Evolutionary conservation across 1,140 invertebrate species (phyloP).

Genomic region (Stenopsyche tienmushanensis): DNA sequence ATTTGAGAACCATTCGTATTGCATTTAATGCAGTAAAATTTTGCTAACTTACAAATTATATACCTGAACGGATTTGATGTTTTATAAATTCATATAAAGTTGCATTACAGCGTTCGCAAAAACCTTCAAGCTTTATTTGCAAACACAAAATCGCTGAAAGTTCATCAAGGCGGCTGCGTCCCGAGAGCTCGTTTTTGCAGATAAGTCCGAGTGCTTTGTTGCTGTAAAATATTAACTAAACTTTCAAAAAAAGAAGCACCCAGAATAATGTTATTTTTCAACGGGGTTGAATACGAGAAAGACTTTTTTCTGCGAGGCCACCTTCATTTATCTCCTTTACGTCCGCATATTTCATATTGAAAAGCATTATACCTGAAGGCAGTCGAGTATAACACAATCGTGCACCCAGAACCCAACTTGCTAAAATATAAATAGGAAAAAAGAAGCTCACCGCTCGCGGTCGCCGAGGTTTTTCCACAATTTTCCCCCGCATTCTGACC

Average conservation of each 20-base stretch:
- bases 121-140: conserved; percentile 19
- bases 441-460: not conserved
- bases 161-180: conserved; percentile 4
- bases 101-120: conserved; percentile 9
- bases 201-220: conserved; percentile 22
- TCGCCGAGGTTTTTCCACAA: conserved; percentile 12
- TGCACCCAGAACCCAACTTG: conserved; percentile 11
- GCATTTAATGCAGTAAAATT: too few relatives aligned
- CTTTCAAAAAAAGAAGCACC: conserved; percentile 15
- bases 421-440: conserved; percentile 6
- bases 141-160: conserved; percentile 7
- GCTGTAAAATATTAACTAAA: conserved; percentile 31
- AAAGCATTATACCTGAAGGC: conserved; percentile 29
- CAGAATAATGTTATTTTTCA: conserved; percentile 16
- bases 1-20: too few relatives aligned
- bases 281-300: not conserved
- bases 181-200: not conserved
- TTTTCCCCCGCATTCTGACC: conserved; percentile 15
- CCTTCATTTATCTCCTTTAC: conserved; percentile 31
- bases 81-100: too few relatives aligned
- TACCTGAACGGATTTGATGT: too few relatives aligned
- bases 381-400: conserved; percentile 18
- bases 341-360: conserved; percentile 30
- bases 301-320: not conserved
- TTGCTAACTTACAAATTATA: too few relatives aligned